Base-by-base conservation (phyloP, 2,888 invertebrate genomes). In the Stictocephala bisonia region DNA sequence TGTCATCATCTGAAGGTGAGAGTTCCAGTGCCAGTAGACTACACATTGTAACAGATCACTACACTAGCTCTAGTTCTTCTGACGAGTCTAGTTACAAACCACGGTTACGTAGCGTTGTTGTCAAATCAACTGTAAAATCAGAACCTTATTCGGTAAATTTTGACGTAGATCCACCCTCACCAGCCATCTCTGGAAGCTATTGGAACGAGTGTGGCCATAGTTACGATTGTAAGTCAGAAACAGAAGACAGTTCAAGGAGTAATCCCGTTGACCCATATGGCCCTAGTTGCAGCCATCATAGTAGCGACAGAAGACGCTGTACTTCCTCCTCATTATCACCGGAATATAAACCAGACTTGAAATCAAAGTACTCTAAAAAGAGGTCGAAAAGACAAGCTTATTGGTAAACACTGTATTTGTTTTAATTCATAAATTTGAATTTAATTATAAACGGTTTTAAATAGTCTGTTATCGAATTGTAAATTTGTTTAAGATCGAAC, bases 361-460 rank as follows among this genome's bases (percentile, higher is more conserved):
- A 11, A 20, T 64, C 35, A 24, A 64, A 41, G 13, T 27, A 24
- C 11, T 22, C 64, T 40, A 41, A 41, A 40, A 40, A 35, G 22
- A 35, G 64, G 35, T 35, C 35, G n/a, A 64, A 41, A 40, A 40
- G 64, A 24, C 24, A n/a, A n/a, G n/a, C n/a, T n/a, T n/a, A n/a
- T n/a, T n/a, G n/a, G n/a, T n/a, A n/a, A n/a, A n/a, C n/a, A n/a
- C n/a, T n/a, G n/a, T n/a, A n/a, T n/a, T n/a, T n/a, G n/a, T n/a
- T n/a, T n/a, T n/a, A n/a, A n/a, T n/a, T n/a, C n/a, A n/a, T n/a
- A n/a, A n/a, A n/a, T n/a, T n/a, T n/a, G n/a, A n/a, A n/a, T n/a
- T n/a, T n/a, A n/a, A n/a, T n/a, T n/a, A n/a, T n/a, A n/a, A n/a
- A n/a, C n/a, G n/a, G n/a, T n/a, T n/a, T n/a, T n/a, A n/a, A n/a